A percentile compares a stretch with the other conserved stretches of the same genome.
Evolutionary conservation across 2,888 invertebrate genomes (phyloP).

Genomic region (Drosophila nigricruria): DNA sequence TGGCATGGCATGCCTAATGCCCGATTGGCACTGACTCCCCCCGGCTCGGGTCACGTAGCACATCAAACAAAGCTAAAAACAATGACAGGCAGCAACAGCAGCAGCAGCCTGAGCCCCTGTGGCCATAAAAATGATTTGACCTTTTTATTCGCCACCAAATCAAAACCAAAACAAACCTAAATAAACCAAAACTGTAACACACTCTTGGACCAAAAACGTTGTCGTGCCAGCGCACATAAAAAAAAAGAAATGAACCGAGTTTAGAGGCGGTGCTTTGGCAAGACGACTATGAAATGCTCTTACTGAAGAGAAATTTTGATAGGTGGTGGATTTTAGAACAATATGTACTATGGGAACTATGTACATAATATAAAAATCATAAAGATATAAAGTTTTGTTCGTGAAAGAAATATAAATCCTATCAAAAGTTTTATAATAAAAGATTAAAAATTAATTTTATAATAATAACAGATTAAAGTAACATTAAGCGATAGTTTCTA

Average conservation of each 20-base stretch:
- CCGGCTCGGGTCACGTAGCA: slow-evolving; percentile 36
- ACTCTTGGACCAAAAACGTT: not conserved
- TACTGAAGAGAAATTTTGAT: too few species aligned
- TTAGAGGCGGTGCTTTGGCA: not conserved
- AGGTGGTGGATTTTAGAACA: too few species aligned
- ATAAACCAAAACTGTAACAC: slow-evolving; percentile 28
- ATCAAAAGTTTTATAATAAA: too few species aligned
- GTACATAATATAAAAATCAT: too few species aligned
- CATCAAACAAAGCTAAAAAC: slow-evolving; percentile 33
- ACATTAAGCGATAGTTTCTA: too few species aligned
- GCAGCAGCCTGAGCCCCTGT: slow-evolving; percentile 6
- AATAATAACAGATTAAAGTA: too few species aligned
- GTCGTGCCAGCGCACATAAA: slow-evolving; percentile 28
- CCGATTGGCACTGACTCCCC: slow-evolving; percentile 40
- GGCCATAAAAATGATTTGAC: slow-evolving; percentile 62
- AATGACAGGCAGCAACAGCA: slow-evolving; percentile 16
- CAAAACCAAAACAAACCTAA: slow-evolving; percentile 24
- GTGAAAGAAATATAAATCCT: too few species aligned
- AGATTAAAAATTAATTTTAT: too few species aligned
- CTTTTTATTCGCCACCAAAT: slow-evolving; percentile 42
- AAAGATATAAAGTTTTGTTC: too few species aligned
- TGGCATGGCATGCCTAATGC: slow-evolving; percentile 40
- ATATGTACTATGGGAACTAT: too few species aligned
- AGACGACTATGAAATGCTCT: not conserved
- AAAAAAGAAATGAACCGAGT: slow-evolving; percentile 9